These are phyloP conservation scores for Lethrus apterus DNA, from an alignment of 1,140 invertebrate genomes.

Conservation along the genomic window DNA sequence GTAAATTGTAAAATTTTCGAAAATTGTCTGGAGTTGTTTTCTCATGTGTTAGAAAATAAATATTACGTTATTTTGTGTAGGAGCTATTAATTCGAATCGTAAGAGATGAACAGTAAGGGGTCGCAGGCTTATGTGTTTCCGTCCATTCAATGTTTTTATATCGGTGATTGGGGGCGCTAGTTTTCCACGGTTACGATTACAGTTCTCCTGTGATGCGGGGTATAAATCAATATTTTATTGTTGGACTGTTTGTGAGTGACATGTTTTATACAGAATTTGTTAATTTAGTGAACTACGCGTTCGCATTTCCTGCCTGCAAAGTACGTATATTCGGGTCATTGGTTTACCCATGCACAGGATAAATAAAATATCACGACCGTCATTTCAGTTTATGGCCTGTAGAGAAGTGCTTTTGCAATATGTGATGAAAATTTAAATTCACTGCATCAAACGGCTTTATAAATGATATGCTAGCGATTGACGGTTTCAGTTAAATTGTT, in stretches of 20 bases:
- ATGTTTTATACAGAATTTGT: conserved; percentile 8
- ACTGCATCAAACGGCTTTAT: conserved; percentile 25
- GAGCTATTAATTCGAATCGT: conserved; percentile 2
- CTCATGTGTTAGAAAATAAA: too few relatives aligned
- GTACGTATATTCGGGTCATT: conserved; percentile 35
- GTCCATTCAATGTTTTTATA: conserved; percentile 31
- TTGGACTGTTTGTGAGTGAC: conserved; percentile 6
- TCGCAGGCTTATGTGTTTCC: conserved; percentile 21
- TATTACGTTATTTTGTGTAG: conserved; percentile 1
- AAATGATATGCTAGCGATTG: conserved; percentile 30
- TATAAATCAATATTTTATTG: conserved; percentile 18
- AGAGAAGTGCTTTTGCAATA: conserved; percentile 34
- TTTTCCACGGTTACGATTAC: conserved; percentile 9
- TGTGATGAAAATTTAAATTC: conserved; percentile 35
- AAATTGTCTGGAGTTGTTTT: too few relatives aligned
- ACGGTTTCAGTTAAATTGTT: too few relatives aligned
- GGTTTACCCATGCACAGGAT: conserved; percentile 35
- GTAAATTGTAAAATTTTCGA: too few relatives aligned
- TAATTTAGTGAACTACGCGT: conserved; percentile 8
- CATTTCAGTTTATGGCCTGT: conserved; percentile 38
- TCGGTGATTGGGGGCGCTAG: conserved; percentile 19
- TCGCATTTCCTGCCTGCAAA: too few relatives aligned
- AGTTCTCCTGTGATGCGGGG: conserved; percentile 1
- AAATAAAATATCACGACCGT: conserved; percentile 38
- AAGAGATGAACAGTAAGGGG: conserved; percentile 10